A percentile compares a stretch with the other conserved stretches of the same genome.
Conservation (phyloP, 2,113 vertebrate species). For the Prietella phreatophila region DNA sequence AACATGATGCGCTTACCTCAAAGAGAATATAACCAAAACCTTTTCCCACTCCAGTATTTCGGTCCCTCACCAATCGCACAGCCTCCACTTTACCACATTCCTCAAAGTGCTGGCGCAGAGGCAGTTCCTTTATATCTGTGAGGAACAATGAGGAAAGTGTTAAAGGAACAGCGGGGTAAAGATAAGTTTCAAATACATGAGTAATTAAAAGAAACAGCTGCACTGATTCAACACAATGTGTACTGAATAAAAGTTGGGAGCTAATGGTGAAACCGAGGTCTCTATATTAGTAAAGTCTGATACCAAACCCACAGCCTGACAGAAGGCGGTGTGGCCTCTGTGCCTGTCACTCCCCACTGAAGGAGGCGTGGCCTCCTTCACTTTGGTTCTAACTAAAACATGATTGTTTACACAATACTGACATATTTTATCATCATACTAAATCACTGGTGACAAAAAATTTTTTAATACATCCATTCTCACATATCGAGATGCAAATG, state of each 20-base stretch:
- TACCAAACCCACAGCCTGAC: background rate
- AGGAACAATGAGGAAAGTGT: constrained; percentile 26
- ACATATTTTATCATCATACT: too few relatives aligned
- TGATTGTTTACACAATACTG: too few relatives aligned
- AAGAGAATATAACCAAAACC: constrained; percentile 96
- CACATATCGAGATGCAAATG: too few relatives aligned
- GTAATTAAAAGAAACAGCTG: background rate
- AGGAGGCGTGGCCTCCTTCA: too few relatives aligned
- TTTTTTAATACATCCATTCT: too few relatives aligned
- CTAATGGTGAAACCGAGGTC: background rate
- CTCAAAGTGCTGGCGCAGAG: constrained; percentile 79
- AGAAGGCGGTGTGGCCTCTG: too few relatives aligned
- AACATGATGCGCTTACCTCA: constrained; percentile 69
- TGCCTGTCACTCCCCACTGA: too few relatives aligned
- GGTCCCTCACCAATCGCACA: constrained; percentile 85
- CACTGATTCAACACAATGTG: background rate
- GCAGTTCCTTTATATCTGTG: constrained; percentile 77
- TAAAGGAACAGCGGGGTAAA: background rate
- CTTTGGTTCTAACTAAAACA: too few relatives aligned
- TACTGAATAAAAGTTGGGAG: background rate
- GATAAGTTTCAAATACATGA: background rate
- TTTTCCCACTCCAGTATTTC: constrained; percentile 79
- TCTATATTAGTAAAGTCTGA: background rate
- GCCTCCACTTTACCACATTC: constrained; percentile 79
- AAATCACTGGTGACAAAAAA: too few relatives aligned